Conservation (phyloP, 2,888 invertebrate genomes). For the Troides helena region DNA sequence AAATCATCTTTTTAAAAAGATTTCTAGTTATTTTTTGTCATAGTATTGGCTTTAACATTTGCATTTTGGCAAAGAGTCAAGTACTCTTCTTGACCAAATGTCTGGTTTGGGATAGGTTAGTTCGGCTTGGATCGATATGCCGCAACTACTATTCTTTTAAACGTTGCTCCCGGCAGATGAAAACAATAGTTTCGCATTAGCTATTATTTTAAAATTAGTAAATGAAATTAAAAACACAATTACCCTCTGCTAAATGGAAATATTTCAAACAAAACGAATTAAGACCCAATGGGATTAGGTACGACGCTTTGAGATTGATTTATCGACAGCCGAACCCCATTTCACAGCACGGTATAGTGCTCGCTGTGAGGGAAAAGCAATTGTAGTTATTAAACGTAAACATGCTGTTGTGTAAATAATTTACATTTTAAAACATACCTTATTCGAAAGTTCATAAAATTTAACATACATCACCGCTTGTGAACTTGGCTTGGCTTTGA, state of each 20-base stretch:
- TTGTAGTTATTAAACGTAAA: slow-evolving; percentile 14
- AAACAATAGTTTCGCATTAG: background rate
- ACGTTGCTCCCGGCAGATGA: background rate
- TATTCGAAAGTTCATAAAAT: background rate
- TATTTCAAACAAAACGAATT: slow-evolving; percentile 48
- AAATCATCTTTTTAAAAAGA: too few species aligned
- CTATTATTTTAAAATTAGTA: slow-evolving; percentile 20
- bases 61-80: slow-evolving; percentile 18
- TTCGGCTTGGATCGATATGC: slow-evolving; percentile 49
- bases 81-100: slow-evolving; percentile 24
- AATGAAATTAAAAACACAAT: slow-evolving; percentile 35
- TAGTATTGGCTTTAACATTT: background rate
- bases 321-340: slow-evolving; percentile 36
- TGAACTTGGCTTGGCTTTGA: background rate
- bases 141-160: slow-evolving; percentile 8
- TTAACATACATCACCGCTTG: background rate
- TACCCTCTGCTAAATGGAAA: slow-evolving; percentile 48
- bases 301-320: slow-evolving; percentile 43
- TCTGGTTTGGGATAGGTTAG: slow-evolving; percentile 64
- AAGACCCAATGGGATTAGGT: slow-evolving; percentile 55
- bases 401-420: background rate
- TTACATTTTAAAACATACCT: slow-evolving; percentile 3
- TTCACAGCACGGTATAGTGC: slow-evolving; percentile 22
- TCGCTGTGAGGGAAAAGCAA: slow-evolving; percentile 19
- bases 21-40: too few species aligned